These are phyloP conservation scores for Phyto melanocephala DNA, from an alignment of 2,888 invertebrate species.

Conservation along the genomic window DNA sequence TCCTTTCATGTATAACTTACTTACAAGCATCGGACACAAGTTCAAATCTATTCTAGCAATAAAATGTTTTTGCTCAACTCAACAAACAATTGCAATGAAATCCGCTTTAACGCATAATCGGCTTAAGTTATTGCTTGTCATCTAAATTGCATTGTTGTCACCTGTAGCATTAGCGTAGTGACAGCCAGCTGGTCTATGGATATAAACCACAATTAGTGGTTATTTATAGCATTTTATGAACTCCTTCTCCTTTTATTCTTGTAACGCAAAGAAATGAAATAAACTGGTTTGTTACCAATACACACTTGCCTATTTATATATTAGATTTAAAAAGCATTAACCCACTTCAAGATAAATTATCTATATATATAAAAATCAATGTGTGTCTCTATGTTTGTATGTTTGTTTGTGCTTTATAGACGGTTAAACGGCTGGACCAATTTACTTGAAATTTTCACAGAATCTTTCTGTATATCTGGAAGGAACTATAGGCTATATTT, in stretches of 20 bases:
- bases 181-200: neutral
- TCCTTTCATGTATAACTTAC: neutral
- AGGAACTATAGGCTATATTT: no score
- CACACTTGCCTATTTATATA: no score
- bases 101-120: conserved; percentile 20
- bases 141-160: conserved; percentile 22
- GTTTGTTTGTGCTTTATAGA: no score
- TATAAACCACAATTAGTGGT: neutral
- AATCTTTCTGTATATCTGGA: no score
- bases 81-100: conserved; percentile 9
- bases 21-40: neutral
- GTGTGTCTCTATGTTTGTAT: no score
- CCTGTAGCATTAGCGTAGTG: conserved; percentile 14
- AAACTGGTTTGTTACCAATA: no score
- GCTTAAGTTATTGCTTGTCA: conserved; percentile 31
- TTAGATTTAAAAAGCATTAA: no score
- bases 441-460: no score
- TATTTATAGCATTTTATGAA: neutral
- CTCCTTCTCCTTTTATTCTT: neutral
- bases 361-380: no score
- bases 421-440: no score
- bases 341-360: no score
- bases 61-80: neutral
- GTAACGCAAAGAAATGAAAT: no score
- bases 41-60: neutral